phyloP scores from a whole-genome alignment of 2,888 invertebrate species.

The Hybos culiciformis region DNA sequence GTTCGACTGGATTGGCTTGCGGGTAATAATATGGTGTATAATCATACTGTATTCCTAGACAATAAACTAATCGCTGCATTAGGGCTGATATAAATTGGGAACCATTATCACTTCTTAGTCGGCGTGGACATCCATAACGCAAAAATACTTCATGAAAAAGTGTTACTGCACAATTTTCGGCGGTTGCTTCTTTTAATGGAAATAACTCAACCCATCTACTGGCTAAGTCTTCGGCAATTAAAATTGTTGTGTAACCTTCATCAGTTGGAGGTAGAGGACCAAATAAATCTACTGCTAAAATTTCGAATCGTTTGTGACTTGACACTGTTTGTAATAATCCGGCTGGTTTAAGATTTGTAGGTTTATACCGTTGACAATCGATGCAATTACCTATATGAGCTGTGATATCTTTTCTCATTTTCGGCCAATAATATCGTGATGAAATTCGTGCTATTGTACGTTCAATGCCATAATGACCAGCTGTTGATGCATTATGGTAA shows the following conservation, averaged over 20 bases:
- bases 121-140: slow-evolving; percentile 20
- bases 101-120: slow-evolving; percentile 24
- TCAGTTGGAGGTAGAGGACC: too few species aligned
- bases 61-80: slow-evolving; percentile 22
- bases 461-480: slow-evolving; percentile 2
- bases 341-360: slow-evolving; percentile 12
- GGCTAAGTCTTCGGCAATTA: slow-evolving; percentile 17
- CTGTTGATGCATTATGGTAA: neutral
- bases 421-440: slow-evolving; percentile 13
- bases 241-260: slow-evolving; percentile 8
- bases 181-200: slow-evolving; percentile 18
- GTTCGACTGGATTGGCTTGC: slow-evolving; percentile 14
- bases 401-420: slow-evolving; percentile 11
- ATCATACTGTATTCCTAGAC: neutral
- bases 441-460: slow-evolving; percentile 12
- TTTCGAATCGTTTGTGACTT: slow-evolving; percentile 2
- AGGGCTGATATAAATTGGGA: slow-evolving; percentile 23
- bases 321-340: slow-evolving; percentile 12
- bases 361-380: slow-evolving; percentile 13
- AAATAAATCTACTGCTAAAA: slow-evolving; percentile 10
- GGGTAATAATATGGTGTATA: slow-evolving; percentile 13
- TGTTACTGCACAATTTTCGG: slow-evolving; percentile 17
- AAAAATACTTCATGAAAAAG: slow-evolving; percentile 21
- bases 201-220: slow-evolving; percentile 18
- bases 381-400: slow-evolving; percentile 10